Conservation (phyloP, 1,140 invertebrate genomes). For the Drosophila erecta region DNA sequence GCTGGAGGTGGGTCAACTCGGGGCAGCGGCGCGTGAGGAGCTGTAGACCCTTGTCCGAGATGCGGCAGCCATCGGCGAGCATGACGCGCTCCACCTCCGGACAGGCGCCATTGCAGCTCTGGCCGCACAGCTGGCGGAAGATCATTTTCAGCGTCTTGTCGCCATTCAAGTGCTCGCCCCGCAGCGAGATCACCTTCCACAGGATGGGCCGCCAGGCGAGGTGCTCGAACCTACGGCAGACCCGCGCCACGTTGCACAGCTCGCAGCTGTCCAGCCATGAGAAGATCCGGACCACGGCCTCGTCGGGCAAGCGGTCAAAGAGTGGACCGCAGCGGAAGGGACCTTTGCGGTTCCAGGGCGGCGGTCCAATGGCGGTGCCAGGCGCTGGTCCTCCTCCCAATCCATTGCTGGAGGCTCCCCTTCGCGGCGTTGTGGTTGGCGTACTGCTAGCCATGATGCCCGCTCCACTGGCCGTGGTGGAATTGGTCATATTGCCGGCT, state of each 20-base stretch:
- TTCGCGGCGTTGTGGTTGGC: conserved; percentile 56
- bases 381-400: conserved; percentile 21
- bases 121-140: conserved; percentile 86
- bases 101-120: conserved; percentile 86
- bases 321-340: conserved; percentile 73
- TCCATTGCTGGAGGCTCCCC: conserved; percentile 41
- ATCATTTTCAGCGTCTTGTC: conserved; percentile 89
- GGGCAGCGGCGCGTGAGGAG: conserved; percentile 89
- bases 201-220: conserved; percentile 92
- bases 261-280: conserved; percentile 91
- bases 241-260: conserved; percentile 91
- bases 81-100: conserved; percentile 88
- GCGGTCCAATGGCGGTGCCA: conserved; percentile 60
- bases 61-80: conserved; percentile 89
- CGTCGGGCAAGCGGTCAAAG: conserved; percentile 86
- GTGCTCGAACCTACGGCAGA: conserved; percentile 92
- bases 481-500: conserved; percentile 50
- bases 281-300: conserved; percentile 88
- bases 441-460: conserved; percentile 74
- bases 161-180: conserved; percentile 88
- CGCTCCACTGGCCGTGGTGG: conserved; percentile 57
- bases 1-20: conserved; percentile 89
- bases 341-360: conserved; percentile 80
- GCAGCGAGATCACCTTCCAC: conserved; percentile 89
- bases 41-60: conserved; percentile 91